These are phyloP conservation scores for Platycnemis pennipes DNA, from an alignment of 2,888 invertebrate species.

Conservation along the genomic window DNA sequence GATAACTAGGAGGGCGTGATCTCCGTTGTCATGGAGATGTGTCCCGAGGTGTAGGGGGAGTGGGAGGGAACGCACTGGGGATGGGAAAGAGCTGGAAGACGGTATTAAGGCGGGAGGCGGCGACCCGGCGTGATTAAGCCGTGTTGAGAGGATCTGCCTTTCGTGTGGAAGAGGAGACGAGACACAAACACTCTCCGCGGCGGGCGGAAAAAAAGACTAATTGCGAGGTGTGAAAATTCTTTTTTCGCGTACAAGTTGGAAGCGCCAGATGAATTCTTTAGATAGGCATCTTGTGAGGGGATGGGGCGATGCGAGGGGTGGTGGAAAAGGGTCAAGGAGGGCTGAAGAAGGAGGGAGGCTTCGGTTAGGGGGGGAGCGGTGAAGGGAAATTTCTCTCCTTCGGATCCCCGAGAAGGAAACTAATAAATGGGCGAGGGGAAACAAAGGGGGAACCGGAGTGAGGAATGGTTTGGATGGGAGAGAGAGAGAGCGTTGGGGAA, in stretches of 20 bases:
- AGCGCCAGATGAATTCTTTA: constrained; percentile 43
- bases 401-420: not conserved
- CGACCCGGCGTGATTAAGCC: constrained; percentile 53
- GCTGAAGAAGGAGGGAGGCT: not conserved
- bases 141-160: not conserved
- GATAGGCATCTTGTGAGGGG: constrained; percentile 35
- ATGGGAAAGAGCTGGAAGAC: not conserved
- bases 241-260: constrained; percentile 58
- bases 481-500: not conserved
- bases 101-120: not conserved
- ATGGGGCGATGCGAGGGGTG: not conserved
- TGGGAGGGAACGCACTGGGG: no score
- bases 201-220: constrained; percentile 42
- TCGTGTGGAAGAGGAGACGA: not conserved
- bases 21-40: constrained; percentile 48
- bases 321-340: constrained; percentile 10
- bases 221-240: constrained; percentile 57
- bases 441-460: not conserved
- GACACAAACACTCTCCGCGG: not conserved
- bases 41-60: constrained; percentile 13
- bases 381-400: not conserved
- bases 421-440: not conserved
- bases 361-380: not conserved
- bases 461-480: not conserved
- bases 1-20: constrained; percentile 62